A percentile compares a stretch with the other conserved stretches of the same genome.
phyloP scores from a whole-genome alignment of 2,888 invertebrate genomes.

The Oeneis ivallda region DNA sequence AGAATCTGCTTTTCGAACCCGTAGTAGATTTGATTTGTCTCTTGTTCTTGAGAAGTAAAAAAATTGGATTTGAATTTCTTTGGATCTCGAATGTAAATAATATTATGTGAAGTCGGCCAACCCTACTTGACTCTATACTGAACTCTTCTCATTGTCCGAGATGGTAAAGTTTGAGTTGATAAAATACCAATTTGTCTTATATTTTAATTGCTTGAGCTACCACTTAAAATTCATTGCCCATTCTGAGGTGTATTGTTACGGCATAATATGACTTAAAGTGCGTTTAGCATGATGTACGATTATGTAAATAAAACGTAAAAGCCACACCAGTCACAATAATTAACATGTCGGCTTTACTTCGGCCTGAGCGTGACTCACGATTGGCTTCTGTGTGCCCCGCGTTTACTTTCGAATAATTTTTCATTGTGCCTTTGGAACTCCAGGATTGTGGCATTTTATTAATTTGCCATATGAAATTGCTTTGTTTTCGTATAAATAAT shows the following conservation, averaged over 20 bases:
- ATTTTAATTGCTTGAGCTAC: constrained; percentile 5
- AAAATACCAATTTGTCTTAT: neutral
- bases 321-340: constrained; percentile 39
- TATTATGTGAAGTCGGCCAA: too few species aligned
- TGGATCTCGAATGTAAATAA: too few species aligned
- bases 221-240: constrained; percentile 12
- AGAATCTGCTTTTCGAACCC: too few species aligned
- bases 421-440: constrained; percentile 22
- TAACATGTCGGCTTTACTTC: constrained; percentile 39
- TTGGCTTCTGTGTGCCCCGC: constrained; percentile 39
- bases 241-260: constrained; percentile 6
- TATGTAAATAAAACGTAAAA: constrained; percentile 36
- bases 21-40: too few species aligned
- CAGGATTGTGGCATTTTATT: constrained; percentile 16
- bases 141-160: too few species aligned
- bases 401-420: constrained; percentile 38
- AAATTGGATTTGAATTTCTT: too few species aligned
- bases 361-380: constrained; percentile 45
- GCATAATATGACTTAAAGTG: constrained; percentile 24
- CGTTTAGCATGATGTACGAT: constrained; percentile 30
- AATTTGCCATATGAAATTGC: neutral
- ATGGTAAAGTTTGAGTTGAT: too few species aligned
- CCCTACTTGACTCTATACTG: too few species aligned
- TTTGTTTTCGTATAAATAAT: too few species aligned
- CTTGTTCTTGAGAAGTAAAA: too few species aligned